Conservation (phyloP, 2,797 vertebrate species). For the Phalanger gymnotis region DNA sequence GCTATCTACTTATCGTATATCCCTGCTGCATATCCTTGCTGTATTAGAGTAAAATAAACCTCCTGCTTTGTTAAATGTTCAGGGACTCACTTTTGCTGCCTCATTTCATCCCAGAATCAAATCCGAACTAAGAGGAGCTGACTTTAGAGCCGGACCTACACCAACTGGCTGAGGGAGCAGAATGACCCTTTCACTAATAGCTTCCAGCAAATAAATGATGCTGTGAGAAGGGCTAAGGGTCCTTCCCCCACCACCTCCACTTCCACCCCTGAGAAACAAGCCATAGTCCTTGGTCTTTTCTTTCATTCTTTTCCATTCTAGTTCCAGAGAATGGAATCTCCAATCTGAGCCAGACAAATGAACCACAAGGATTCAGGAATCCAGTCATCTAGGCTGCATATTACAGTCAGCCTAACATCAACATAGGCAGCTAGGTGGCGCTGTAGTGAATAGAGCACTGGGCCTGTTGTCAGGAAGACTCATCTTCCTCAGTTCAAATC, state of each 20-base stretch:
- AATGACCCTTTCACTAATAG: not conserved
- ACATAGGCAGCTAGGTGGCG: not conserved
- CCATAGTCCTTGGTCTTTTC: not conserved
- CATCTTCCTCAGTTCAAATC: not conserved
- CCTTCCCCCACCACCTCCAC: not conserved
- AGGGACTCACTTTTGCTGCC: not conserved
- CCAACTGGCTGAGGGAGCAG: not conserved
- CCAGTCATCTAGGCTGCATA: not conserved
- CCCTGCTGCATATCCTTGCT: not conserved
- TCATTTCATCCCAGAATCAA: not conserved
- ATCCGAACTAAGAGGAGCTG: not conserved
- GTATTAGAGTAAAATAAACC: not conserved
- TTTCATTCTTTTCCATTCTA: not conserved
- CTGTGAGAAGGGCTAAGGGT: not conserved
- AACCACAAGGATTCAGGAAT: not conserved
- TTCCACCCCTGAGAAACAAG: not conserved
- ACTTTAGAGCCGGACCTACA: not conserved
- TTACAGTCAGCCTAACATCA: not conserved
- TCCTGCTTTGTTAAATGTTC: not conserved
- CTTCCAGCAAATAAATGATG: not conserved
- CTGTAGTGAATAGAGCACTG: not conserved
- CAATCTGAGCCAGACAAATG: not conserved
- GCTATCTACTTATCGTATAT: not conserved
- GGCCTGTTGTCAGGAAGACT: not conserved
- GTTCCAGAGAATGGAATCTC: not conserved